A percentile compares a stretch with the other conserved stretches of the same genome.
These are phyloP conservation scores for Vimba vimba DNA, from an alignment of 2,113 vertebrate species.

Conservation along the genomic window DNA sequence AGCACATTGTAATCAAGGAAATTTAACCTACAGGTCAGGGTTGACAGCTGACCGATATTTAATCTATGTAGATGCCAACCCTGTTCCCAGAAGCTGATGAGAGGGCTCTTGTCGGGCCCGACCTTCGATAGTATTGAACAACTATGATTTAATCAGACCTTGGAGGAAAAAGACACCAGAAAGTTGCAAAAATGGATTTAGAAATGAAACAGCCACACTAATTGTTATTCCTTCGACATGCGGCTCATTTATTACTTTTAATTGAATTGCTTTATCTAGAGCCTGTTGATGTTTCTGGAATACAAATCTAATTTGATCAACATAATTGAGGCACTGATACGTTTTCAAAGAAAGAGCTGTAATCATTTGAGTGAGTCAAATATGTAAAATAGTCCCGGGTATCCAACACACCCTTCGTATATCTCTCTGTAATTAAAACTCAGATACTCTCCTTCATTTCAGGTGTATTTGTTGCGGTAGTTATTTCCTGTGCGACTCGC, in stretches of 20 bases:
- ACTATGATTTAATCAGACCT: constrained; percentile 30
- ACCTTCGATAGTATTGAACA: background rate
- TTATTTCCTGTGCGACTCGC: background rate
- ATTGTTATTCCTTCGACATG: constrained; percentile 27
- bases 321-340: constrained; percentile 27
- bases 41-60: constrained; percentile 28
- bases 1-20: constrained; percentile 15
- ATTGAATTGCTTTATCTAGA: constrained; percentile 42
- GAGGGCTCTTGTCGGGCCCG: background rate
- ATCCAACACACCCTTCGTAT: background rate
- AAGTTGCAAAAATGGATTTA: constrained; percentile 18
- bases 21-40: constrained; percentile 8
- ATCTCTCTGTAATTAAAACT: constrained; percentile 15
- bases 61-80: constrained; percentile 28
- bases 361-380: constrained; percentile 19
- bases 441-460: background rate
- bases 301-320: constrained; percentile 40
- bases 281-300: constrained; percentile 34
- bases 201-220: constrained; percentile 1
- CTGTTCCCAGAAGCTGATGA: background rate
- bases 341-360: constrained; percentile 9
- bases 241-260: constrained; percentile 32
- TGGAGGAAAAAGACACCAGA: background rate
- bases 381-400: constrained; percentile 9
- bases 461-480: constrained; percentile 4